Base-by-base conservation (phyloP, 1,140 invertebrate species). In the Papilio aristodemus region DNA sequence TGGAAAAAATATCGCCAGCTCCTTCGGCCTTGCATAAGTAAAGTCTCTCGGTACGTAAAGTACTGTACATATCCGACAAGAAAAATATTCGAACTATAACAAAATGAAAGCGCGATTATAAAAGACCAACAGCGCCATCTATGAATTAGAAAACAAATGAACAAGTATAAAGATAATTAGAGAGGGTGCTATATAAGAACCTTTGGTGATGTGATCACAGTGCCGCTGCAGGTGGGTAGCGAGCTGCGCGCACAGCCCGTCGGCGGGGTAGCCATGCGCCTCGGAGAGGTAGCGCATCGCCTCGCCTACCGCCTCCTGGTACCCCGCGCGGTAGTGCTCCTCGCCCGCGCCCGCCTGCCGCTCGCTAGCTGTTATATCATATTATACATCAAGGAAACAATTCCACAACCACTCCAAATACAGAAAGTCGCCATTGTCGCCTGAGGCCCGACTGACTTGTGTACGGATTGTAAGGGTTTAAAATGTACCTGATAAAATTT, bases 221-320 rank as follows among this genome's bases (percentile, higher is more conserved):
- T 97, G 96, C 73, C 96, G 94, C 79, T 97, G 95, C 57, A 99
- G 92, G 84, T 98, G 97, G 32, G 94, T 94, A 43, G 97, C 93
- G 1, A 99, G 90, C 69, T 96, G 95, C 25, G 95, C 93, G 81
- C 97, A 98, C 7, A 98, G 89, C 0, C 95, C 93, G 79, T 98
- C 97, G 0, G 94, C 93, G 0, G 96, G 94, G 76, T 95, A 94
- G 0, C 95, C 96, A 81, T 97, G 96, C 0, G 95, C 94, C 76
- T 98, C 97, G 1, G 97, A 95, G 14, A 99, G 94, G 86, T 97
- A 99, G 74, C 97, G 94, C 90, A 98, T 95, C 0, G 95, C 95
- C 84, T 99, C 97, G 43, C 95, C 95, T 72, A 98, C 93, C 75
- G 97, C 98, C 85, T 98, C 97, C 85, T 97, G 95, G 90, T 95